These are phyloP conservation scores for Crenichthys baileyi DNA, from an alignment of 2,797 vertebrate genomes.

Conservation along the genomic window DNA sequence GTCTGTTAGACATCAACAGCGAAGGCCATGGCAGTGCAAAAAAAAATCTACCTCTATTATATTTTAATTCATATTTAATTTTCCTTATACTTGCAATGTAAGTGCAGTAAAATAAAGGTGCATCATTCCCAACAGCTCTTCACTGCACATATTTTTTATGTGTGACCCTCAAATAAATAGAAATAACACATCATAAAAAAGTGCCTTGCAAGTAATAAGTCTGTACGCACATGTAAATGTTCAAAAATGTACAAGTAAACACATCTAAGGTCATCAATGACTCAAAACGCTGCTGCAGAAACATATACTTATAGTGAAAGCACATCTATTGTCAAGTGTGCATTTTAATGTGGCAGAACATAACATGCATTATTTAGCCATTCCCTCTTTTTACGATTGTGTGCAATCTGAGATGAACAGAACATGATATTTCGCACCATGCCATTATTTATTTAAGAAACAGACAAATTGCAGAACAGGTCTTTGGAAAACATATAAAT, in stretches of 20 bases:
- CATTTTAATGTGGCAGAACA: too few species aligned
- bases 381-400: background rate
- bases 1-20: constrained; percentile 7
- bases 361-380: constrained; percentile 1
- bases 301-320: background rate
- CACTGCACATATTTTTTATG: too few species aligned
- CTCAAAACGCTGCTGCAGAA: background rate
- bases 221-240: background rate
- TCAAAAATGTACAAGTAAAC: background rate
- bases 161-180: too few species aligned
- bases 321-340: too few species aligned
- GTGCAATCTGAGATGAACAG: background rate
- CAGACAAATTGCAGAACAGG: background rate
- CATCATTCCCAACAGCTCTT: too few species aligned
- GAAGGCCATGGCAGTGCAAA: background rate
- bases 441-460: background rate
- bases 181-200: background rate
- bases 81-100: background rate
- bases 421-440: background rate
- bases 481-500: background rate
- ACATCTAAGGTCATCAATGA: background rate
- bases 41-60: background rate
- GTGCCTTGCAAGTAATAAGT: background rate
- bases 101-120: background rate
- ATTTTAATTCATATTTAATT: background rate